A percentile compares a stretch with the other conserved stretches of the same genome.
phyloP scores from a whole-genome alignment of 2,797 vertebrate species.

The Enteromius treurensis region DNA sequence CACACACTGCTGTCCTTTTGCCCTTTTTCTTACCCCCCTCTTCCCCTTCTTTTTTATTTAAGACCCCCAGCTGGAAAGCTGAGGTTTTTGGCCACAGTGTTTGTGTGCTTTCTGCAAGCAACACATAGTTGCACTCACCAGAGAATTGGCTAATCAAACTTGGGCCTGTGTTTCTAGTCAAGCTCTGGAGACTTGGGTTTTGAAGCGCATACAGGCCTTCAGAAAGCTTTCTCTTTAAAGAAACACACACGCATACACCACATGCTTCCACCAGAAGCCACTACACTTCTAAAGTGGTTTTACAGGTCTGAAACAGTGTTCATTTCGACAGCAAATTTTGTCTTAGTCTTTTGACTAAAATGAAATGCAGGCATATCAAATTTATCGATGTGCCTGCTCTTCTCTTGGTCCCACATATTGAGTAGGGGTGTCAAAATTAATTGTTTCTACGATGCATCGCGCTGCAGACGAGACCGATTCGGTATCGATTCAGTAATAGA shows the following conservation, averaged over 20 bases:
- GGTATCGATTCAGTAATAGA: too few species aligned
- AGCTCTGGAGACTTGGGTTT: constrained; percentile 52
- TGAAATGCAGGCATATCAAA: too few species aligned
- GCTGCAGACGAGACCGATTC: too few species aligned
- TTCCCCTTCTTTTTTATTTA: constrained; percentile 42
- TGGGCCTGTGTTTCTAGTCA: constrained; percentile 58
- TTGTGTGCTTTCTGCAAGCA: constrained; percentile 58
- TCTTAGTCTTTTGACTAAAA: too few species aligned
- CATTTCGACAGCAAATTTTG: too few species aligned
- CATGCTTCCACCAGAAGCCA: constrained; percentile 13
- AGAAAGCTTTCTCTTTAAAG: constrained; percentile 41
- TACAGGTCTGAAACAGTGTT: not conserved
- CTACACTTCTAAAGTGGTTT: not conserved
- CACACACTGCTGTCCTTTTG: constrained; percentile 43
- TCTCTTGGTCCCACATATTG: too few species aligned
- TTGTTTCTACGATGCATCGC: too few species aligned
- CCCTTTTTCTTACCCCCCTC: constrained; percentile 40
- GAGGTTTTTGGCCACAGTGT: constrained; percentile 61
- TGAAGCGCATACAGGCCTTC: constrained; percentile 49
- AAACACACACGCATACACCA: constrained; percentile 15
- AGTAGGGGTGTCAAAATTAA: too few species aligned
- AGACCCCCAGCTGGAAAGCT: constrained; percentile 64
- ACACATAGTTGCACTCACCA: constrained; percentile 59
- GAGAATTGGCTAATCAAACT: constrained; percentile 60
- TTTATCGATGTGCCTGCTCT: too few species aligned